Base-by-base conservation (phyloP, 2,888 invertebrate genomes). In the Smittia sp. region DNA sequence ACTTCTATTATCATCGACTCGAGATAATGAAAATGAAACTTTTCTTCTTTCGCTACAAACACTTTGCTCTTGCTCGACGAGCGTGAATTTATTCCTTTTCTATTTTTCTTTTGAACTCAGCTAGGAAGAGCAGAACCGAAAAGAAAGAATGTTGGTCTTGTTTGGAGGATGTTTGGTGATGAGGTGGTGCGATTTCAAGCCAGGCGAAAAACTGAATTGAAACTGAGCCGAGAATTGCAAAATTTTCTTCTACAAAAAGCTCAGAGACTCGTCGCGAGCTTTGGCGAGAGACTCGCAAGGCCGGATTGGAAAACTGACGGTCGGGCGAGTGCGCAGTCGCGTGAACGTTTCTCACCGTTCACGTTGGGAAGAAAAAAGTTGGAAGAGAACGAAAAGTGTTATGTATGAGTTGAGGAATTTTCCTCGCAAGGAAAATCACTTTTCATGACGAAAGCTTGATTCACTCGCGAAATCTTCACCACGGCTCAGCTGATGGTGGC, bases 391-490 rank as follows among this genome's bases (percentile, higher is more conserved):
- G 58, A 58, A 72, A 72, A 72, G 18, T 72, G 62, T 72, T 72
- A 72, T 72, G 72, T 58, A 72, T 72, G 72, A 72, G 39, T 62
- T 62, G 62, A 58, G 72, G 72, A 72, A 72, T 72, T 72, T 72
- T 72, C 67, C 24, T 66, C 38, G 22, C 25, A 54, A 54, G 52
- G 67, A 67, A 24, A 39, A 68, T 68, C 58, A 22, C 18, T 18
- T 58, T 58, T 46, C 20, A 38, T 62, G 62, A 65, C 9, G 32
- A 65, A 32, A 65, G 65, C 65, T 25, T 65, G 13, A 67, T 46
- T 68, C 68, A 69, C 69, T 69, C 27, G 22, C 24, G n/a, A 38
- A 38, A 38, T 68, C 68, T 68, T 66, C 32, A 7, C 24, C 58
- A 22, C 58, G 58, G 15, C 58, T 58, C 58, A 58, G 58, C 58